A percentile compares a stretch with the other conserved stretches of the same genome.
Evolutionary conservation across 2,797 vertebrate species (phyloP).

Genomic region (Thamnophis elegans): DNA sequence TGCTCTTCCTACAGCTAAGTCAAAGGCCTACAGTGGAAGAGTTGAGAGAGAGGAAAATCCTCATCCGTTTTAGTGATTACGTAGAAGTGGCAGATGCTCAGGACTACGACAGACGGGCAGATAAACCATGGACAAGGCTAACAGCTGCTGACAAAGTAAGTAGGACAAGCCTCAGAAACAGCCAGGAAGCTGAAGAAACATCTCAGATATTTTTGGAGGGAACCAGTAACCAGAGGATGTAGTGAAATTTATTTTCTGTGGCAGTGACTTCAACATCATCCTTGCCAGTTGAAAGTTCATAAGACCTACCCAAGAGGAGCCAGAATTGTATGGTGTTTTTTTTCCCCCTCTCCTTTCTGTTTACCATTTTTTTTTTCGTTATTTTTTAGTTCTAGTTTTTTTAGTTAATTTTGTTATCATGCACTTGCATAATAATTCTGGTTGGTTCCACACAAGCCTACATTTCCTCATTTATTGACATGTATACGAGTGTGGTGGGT

Average conservation of each 20-base stretch:
- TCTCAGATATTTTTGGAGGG: background rate
- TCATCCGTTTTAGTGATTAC: constrained; percentile 97
- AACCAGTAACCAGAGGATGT: background rate
- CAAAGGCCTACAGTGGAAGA: constrained; percentile 97
- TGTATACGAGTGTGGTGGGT: background rate
- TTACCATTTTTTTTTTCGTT: background rate
- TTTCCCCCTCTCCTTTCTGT: background rate
- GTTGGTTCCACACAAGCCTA: background rate
- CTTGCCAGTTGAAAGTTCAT: background rate
- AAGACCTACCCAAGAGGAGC: background rate
- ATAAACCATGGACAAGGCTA: constrained; percentile 97
- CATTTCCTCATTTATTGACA: background rate
- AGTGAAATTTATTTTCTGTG: background rate
- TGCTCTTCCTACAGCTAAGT: constrained; percentile 80
- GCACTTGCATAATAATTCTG: background rate
- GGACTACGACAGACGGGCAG: constrained; percentile 93
- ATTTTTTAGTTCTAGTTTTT: background rate
- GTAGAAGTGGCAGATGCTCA: constrained; percentile 96
- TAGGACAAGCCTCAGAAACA: background rate
- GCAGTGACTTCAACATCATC: background rate
- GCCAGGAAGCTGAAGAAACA: background rate
- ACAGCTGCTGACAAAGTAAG: constrained; percentile 94
- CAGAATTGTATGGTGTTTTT: background rate
- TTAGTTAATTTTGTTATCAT: background rate
- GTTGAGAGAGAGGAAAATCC: constrained; percentile 92